These are phyloP conservation scores for Conomelus anceps DNA, from an alignment of 2,888 invertebrate genomes.

Conservation along the genomic window DNA sequence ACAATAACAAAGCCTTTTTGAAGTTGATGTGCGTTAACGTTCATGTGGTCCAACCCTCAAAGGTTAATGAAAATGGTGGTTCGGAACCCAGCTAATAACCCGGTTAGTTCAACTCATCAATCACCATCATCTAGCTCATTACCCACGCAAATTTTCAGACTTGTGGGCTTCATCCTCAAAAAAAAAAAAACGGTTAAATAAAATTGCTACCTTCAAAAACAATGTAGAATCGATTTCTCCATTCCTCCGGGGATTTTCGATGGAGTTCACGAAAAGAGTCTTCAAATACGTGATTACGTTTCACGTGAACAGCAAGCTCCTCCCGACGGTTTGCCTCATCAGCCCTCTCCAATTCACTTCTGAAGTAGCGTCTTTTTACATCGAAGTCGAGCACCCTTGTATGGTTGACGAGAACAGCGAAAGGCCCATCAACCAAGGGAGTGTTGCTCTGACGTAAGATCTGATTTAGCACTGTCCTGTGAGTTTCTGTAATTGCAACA, in stretches of 20 bases:
- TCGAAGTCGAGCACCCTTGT: slow-evolving; percentile 84
- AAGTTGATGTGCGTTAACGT: too few species aligned
- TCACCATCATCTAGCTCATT: too few species aligned
- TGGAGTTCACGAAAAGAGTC: slow-evolving; percentile 83
- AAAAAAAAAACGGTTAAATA: too few species aligned
- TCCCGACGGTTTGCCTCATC: slow-evolving; percentile 68
- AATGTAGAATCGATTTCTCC: slow-evolving; percentile 88
- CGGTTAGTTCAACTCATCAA: too few species aligned
- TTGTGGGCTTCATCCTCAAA: too few species aligned
- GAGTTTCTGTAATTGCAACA: slow-evolving; percentile 56
- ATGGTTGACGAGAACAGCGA: slow-evolving; percentile 79
- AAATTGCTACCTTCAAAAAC: slow-evolving; percentile 79
- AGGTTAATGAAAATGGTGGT: too few species aligned
- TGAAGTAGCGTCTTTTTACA: slow-evolving; percentile 78
- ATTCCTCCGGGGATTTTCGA: slow-evolving; percentile 72
- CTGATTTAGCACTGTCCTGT: slow-evolving; percentile 81
- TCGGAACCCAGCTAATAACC: too few species aligned
- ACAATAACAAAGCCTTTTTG: too few species aligned
- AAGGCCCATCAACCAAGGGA: slow-evolving; percentile 77
- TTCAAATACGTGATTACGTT: slow-evolving; percentile 77
- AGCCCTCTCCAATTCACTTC: slow-evolving; percentile 75
- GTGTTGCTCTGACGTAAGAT: slow-evolving; percentile 73
- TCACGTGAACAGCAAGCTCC: slow-evolving; percentile 79
- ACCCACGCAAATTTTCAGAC: too few species aligned
- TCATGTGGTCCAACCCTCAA: too few species aligned